These are phyloP conservation scores for Reinhardtius hippoglossoides DNA, from an alignment of 2,113 vertebrate species.

Conservation along the genomic window DNA sequence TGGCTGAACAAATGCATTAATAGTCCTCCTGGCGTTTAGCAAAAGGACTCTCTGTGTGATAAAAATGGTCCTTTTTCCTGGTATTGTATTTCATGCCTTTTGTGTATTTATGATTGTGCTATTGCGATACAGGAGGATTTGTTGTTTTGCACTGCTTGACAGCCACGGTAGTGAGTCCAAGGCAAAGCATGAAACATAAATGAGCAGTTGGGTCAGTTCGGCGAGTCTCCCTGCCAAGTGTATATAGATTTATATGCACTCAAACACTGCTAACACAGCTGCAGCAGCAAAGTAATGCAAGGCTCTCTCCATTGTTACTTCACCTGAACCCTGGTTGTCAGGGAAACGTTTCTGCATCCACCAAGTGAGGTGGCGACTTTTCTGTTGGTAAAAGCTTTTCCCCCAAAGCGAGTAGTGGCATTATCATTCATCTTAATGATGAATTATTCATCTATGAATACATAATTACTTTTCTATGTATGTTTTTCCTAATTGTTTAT, in stretches of 20 bases:
- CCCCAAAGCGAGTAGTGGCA: not conserved
- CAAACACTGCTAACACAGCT: not conserved
- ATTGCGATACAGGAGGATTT: constrained; percentile 21
- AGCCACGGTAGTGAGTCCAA: not conserved
- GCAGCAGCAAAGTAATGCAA: not conserved
- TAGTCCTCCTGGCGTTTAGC: not conserved
- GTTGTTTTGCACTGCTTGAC: constrained; percentile 1
- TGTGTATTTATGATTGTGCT: not conserved
- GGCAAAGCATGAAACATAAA: constrained; percentile 46
- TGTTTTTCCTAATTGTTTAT: not conserved
- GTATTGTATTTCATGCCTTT: not conserved
- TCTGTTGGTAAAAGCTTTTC: not conserved
- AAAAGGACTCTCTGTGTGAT: not conserved
- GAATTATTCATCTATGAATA: too few relatives aligned
- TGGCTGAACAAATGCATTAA: not conserved
- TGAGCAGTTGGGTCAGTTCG: constrained; percentile 8
- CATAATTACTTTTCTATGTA: not conserved
- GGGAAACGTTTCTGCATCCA: not conserved
- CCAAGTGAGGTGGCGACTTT: not conserved
- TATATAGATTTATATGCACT: not conserved
- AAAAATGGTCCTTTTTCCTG: not conserved
- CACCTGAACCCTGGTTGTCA: not conserved
- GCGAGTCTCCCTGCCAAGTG: not conserved
- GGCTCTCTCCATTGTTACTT: not conserved
- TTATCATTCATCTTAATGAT: not conserved